A percentile compares a stretch with the other conserved stretches of the same genome.
These are phyloP conservation scores for Geotria australis DNA, from an alignment of 2,797 vertebrate genomes.

Conservation along the genomic window DNA sequence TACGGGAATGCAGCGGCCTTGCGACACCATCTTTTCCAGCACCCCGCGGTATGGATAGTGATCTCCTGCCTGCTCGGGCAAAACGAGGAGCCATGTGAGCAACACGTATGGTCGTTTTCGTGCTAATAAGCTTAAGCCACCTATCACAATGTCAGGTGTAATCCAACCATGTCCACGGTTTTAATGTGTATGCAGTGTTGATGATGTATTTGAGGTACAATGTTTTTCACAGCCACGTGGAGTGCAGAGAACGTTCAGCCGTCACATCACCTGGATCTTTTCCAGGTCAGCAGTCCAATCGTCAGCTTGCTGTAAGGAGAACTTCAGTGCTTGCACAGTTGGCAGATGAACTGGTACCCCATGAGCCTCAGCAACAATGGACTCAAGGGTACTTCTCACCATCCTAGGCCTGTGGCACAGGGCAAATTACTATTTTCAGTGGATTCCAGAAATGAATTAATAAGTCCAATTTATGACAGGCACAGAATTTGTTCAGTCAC, in stretches of 20 bases:
- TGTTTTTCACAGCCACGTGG: too few relatives aligned
- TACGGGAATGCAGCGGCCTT: slow-evolving; percentile 67
- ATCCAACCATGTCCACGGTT: background rate
- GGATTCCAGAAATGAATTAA: too few relatives aligned
- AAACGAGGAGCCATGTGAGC: background rate
- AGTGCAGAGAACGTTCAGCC: background rate
- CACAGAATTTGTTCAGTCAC: too few relatives aligned
- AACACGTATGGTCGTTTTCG: background rate
- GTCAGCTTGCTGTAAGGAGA: background rate
- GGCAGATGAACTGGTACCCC: background rate
- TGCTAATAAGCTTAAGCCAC: background rate
- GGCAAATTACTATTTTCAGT: too few relatives aligned
- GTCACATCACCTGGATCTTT: background rate
- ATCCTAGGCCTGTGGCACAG: too few relatives aligned
- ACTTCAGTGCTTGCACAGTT: background rate
- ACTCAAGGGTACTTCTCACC: too few relatives aligned
- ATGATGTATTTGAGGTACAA: too few relatives aligned
- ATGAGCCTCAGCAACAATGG: background rate
- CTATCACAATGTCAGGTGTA: background rate
- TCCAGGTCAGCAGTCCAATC: background rate
- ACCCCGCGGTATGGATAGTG: slow-evolving; percentile 78
- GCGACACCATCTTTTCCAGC: slow-evolving; percentile 50
- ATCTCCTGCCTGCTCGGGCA: slow-evolving; percentile 26
- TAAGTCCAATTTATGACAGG: too few relatives aligned
- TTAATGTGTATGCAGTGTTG: too few relatives aligned